Evolutionary conservation across 1,140 invertebrate genomes (phyloP).

Genomic region (Heliconius congener): DNA sequence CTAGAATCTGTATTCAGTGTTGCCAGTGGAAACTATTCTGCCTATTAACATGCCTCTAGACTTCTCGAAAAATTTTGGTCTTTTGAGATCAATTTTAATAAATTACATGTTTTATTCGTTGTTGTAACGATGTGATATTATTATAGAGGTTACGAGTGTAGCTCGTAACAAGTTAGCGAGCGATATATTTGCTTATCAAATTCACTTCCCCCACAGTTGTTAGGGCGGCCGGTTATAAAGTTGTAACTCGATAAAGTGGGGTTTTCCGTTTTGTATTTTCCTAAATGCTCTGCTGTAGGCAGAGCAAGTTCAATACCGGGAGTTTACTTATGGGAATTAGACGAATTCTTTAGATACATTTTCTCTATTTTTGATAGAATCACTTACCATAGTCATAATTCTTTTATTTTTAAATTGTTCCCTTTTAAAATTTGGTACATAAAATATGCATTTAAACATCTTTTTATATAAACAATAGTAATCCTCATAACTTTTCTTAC

Average conservation of each 20-base stretch:
- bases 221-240: conserved; percentile 38
- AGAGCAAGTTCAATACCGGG: neutral
- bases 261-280: conserved; percentile 33
- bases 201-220: conserved; percentile 29
- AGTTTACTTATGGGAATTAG: neutral
- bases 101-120: neutral
- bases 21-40: conserved; percentile 9
- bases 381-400: too few species aligned
- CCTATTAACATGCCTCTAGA: neutral
- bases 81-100: neutral
- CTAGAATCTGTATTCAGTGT: conserved; percentile 17
- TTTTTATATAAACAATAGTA: neutral
- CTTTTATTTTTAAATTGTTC: too few species aligned
- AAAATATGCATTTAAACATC: neutral
- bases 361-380: neutral
- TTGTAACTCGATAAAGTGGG: conserved; percentile 40
- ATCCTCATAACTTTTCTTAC: neutral
- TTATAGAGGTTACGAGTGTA: neutral
- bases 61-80: neutral
- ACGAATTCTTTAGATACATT: neutral
- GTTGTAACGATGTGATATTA: neutral
- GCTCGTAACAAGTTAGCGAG: conserved; percentile 18
- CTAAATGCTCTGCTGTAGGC: conserved; percentile 22
- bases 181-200: conserved; percentile 34
- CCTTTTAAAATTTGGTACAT: too few species aligned